phyloP scores from a whole-genome alignment of 1,140 invertebrate genomes.

The Drosophila nigrodunni region DNA sequence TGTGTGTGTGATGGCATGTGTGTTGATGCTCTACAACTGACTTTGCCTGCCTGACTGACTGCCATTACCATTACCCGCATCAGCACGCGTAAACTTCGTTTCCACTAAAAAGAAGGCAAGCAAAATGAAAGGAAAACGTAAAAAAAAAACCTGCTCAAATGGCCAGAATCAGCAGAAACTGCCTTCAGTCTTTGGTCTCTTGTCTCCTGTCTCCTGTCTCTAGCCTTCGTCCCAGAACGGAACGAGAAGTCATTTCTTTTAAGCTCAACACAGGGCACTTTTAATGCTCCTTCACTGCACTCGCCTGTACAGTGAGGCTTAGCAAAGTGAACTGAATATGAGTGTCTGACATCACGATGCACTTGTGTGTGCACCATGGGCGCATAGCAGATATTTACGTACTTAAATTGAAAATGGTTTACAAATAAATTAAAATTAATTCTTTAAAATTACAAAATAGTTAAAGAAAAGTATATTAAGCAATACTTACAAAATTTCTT shows the following conservation, averaged over 20 bases:
- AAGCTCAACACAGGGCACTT: constrained; percentile 68
- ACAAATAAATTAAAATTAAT: too few relatives aligned
- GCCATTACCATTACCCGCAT: constrained; percentile 72
- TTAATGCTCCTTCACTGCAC: constrained; percentile 34
- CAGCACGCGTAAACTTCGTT: constrained; percentile 81
- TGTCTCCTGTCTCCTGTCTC: background rate
- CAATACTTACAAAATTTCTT: too few relatives aligned
- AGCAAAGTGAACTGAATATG: constrained; percentile 19
- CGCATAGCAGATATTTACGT: too few relatives aligned
- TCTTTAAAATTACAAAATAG: too few relatives aligned
- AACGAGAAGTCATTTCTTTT: constrained; percentile 81
- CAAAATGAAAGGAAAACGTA: constrained; percentile 1
- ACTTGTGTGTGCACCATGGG: background rate
- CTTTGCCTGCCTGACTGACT: constrained; percentile 62
- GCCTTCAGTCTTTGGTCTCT: too few relatives aligned
- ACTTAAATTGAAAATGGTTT: too few relatives aligned
- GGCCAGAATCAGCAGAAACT: constrained; percentile 10
- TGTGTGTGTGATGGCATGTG: constrained; percentile 34
- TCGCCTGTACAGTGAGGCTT: background rate
- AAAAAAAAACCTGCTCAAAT: constrained; percentile 21
- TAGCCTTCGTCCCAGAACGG: constrained; percentile 31
- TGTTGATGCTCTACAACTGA: constrained; percentile 25
- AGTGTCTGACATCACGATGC: constrained; percentile 1
- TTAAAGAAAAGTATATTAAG: too few relatives aligned
- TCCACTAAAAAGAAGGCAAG: constrained; percentile 51